Evolutionary conservation across 30 jellyfish, hydroid and myxozoan genomes (phyloP).

Genomic region (Aurelia sp.): DNA sequence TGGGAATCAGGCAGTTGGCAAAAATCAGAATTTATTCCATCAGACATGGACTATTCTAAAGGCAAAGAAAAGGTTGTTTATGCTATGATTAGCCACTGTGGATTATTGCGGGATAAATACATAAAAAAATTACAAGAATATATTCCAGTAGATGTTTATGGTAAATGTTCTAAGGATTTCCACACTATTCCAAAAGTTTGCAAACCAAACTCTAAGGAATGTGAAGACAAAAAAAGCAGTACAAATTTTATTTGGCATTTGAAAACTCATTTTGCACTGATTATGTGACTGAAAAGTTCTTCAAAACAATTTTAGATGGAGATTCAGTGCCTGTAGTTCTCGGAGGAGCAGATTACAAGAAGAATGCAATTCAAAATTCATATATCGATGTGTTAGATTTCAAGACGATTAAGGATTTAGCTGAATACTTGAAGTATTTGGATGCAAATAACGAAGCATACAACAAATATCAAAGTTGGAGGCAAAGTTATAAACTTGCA

Average conservation of each 20-base stretch:
- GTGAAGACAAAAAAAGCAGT: conserved; percentile 57
- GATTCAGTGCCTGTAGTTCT: conserved; percentile 85
- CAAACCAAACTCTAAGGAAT: conserved; percentile 38
- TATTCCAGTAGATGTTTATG: conserved; percentile 73
- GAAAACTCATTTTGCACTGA: conserved; percentile 86
- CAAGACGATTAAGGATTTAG: conserved; percentile 78
- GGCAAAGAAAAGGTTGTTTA: conserved; percentile 76
- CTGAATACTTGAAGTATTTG: conserved; percentile 60
- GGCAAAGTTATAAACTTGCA: conserved; percentile 63
- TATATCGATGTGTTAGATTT: conserved; percentile 70
- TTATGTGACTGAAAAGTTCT: conserved; percentile 70
- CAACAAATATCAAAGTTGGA: conserved; percentile 76
- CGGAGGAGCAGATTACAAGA: conserved; percentile 88
- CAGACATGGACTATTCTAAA: conserved; percentile 57
- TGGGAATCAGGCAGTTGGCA: conserved; percentile 99
- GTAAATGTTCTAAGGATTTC: conserved; percentile 77
- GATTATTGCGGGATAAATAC: conserved; percentile 84
- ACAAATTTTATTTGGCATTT: conserved; percentile 87
- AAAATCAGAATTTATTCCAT: conserved; percentile 6
- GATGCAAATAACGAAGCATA: conserved; percentile 87
- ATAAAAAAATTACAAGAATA: conserved; percentile 68
- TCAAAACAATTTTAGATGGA: conserved; percentile 78
- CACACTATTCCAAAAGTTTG: conserved; percentile 72
- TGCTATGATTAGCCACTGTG: conserved; percentile 87
- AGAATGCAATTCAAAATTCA: conserved; percentile 67